Percentiles rank a stretch among this genome's conserved stretches.
phyloP scores from a whole-genome alignment of 2,113 vertebrate species.

The Anhinga anhinga region DNA sequence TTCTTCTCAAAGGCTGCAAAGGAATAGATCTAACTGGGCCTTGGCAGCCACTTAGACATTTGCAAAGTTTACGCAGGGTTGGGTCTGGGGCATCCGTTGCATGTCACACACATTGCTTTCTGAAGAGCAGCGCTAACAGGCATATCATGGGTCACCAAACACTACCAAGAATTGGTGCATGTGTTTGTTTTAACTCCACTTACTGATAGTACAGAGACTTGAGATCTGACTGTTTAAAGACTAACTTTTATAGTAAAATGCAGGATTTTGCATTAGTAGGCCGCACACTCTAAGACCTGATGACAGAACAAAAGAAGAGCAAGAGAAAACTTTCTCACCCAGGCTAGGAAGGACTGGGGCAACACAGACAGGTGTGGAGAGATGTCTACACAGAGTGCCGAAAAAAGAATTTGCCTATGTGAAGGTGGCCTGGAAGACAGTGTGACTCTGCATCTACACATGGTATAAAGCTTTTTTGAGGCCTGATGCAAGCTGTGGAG shows the following conservation, averaged over 20 bases:
- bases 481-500: not conserved
- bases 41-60: not conserved
- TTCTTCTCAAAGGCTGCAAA: not conserved
- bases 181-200: not conserved
- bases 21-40: not conserved
- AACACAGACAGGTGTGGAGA: not conserved
- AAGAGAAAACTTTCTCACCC: not conserved
- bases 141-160: not conserved
- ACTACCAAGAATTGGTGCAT: not conserved
- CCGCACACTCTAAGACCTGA: not conserved
- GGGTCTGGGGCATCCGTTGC: not conserved
- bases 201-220: not conserved
- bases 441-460: not conserved
- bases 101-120: not conserved
- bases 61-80: not conserved
- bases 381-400: not conserved
- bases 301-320: not conserved
- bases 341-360: not conserved
- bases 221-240: not conserved
- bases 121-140: not conserved
- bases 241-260: not conserved
- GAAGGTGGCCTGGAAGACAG: not conserved
- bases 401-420: not conserved
- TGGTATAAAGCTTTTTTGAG: not conserved
- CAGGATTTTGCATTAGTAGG: not conserved